Percentiles rank a stretch among this genome's conserved stretches.
Evolutionary conservation across 2,113 vertebrate species (phyloP).

Genomic region (Ondatra zibethicus): DNA sequence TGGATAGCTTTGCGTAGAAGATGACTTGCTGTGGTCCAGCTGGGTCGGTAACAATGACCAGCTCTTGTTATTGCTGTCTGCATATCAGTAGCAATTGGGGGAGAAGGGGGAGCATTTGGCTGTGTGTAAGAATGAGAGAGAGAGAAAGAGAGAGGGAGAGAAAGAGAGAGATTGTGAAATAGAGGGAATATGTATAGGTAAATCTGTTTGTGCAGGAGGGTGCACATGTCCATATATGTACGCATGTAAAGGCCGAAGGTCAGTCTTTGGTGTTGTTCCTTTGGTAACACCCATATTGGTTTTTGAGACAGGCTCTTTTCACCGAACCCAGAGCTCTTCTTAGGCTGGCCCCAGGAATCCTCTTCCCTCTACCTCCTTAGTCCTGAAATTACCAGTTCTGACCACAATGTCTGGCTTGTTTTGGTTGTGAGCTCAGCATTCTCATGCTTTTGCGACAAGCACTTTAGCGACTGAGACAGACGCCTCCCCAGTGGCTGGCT

Average conservation of each 20-base stretch:
- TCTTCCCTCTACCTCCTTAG: not conserved
- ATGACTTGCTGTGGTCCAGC: conserved; percentile 45
- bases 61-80: not conserved
- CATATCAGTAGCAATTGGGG: not conserved
- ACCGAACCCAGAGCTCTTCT: not conserved
- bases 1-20: conserved; percentile 52
- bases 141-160: not conserved
- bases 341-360: not conserved
- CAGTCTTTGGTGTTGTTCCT: not conserved
- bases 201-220: not conserved
- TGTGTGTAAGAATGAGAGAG: not conserved
- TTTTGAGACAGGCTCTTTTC: not conserved
- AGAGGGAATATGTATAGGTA: not conserved
- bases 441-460: not conserved
- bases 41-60: conserved; percentile 44
- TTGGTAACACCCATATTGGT: too few relatives aligned
- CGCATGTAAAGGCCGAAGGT: not conserved
- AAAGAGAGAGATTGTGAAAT: not conserved
- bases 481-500: not conserved
- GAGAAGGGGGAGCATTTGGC: not conserved
- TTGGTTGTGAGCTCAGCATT: not conserved
- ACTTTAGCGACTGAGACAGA: not conserved
- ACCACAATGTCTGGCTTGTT: not conserved
- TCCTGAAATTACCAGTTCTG: not conserved
- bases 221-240: not conserved